phyloP scores from a whole-genome alignment of 2,113 vertebrate species.

The Tachycineta bicolor region DNA sequence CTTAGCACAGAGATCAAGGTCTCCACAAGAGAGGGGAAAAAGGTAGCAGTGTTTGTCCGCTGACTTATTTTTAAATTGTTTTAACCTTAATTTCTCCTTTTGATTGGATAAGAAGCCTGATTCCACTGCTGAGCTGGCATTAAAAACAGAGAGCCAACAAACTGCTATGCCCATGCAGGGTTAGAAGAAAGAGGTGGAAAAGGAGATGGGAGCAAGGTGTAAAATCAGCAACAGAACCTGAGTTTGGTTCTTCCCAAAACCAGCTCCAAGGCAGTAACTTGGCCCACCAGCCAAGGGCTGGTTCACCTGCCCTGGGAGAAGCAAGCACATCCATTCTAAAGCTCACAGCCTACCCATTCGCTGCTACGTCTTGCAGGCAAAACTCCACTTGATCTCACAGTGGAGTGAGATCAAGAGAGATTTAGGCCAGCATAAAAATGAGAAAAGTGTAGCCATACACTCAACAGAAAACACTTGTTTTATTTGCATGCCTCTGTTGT shows the following conservation, averaged over 20 bases:
- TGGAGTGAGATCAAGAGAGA: too few species aligned
- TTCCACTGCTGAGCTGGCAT: background rate
- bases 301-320: background rate
- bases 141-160: background rate
- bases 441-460: background rate
- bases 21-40: background rate
- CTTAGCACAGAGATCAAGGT: background rate
- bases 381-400: background rate
- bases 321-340: background rate
- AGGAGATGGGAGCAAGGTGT: background rate
- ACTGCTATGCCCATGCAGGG: fast-evolving
- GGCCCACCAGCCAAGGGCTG: background rate
- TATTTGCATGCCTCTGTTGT: background rate
- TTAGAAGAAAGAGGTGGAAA: background rate
- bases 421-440: background rate
- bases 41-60: background rate
- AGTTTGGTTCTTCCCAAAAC: background rate
- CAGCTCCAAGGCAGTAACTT: background rate
- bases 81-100: background rate
- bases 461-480: background rate
- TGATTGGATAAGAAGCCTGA: background rate
- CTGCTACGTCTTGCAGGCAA: background rate
- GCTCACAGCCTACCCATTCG: background rate
- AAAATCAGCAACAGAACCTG: background rate
- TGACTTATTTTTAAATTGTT: background rate